phyloP scores from a whole-genome alignment of 2,113 vertebrate genomes.

The Elephas maximus region DNA sequence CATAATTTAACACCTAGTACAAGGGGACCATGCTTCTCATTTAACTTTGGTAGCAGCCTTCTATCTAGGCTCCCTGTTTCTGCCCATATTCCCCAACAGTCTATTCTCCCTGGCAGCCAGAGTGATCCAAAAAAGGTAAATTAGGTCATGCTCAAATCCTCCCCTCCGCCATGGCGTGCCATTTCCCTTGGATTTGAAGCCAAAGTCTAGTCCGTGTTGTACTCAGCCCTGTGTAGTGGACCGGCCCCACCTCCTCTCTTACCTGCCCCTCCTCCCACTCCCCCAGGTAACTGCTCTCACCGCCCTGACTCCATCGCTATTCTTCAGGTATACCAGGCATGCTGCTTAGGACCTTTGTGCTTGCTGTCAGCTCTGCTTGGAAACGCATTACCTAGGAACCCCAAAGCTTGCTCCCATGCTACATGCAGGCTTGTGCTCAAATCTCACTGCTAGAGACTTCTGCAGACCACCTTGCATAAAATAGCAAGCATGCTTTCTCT shows the following conservation, averaged over 20 bases:
- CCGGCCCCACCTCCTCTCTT: neutral
- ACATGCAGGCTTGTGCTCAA: neutral
- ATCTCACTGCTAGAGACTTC: neutral
- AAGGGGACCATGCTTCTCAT: neutral
- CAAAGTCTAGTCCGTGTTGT: neutral
- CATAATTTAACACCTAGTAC: neutral
- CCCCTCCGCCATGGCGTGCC: neutral
- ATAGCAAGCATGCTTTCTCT: neutral
- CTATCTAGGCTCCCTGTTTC: neutral
- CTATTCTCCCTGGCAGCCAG: neutral
- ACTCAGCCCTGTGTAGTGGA: neutral
- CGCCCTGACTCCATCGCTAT: neutral
- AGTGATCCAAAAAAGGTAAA: neutral
- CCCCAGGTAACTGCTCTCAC: neutral
- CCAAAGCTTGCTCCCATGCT: neutral
- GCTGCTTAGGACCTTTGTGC: neutral
- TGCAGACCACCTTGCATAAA: neutral
- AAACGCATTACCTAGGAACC: neutral
- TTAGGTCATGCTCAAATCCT: neutral
- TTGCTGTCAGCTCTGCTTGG: neutral
- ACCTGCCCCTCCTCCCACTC: neutral
- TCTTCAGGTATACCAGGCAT: neutral
- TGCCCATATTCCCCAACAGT: neutral
- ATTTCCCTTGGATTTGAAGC: slow-evolving; percentile 2
- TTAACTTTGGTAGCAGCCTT: neutral